Evolutionary conservation across 2,888 invertebrate genomes (phyloP), one percentile per base, ranked within the genome.

Genomic region (Sphecodes monilicornis): DNA sequence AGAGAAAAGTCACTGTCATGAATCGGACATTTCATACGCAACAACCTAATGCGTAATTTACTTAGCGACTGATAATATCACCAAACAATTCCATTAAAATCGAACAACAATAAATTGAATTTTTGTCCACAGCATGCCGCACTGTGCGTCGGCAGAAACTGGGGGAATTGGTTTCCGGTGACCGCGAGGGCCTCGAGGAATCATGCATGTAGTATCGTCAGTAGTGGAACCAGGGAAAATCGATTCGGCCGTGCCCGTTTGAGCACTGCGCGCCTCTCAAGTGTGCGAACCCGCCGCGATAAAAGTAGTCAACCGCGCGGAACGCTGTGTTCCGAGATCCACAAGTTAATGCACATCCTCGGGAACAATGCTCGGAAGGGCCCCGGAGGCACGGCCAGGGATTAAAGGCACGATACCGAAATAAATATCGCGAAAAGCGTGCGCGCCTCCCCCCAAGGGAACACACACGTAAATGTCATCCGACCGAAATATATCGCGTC

Each of bases 171-270:
- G 74, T 77, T 84, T 80, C 73, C 54, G 74, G 66, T 68, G 79
- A 64, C 76, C 36, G 73, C 50, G 68, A 76, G 76, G 69, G 70
- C 78, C 71, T 57, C 74, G 87, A 74, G 69, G 80, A 87, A 87
- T 85, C 84, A 76, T 77, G 76, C 80, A 78, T 70, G 89, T 80
- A 78, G 71, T 83, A 82, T 80, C 84, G 89, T 78, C 89, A 71
- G 83, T 82, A 86, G 82, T 79, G 80, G 86, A 85, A 90, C 80
- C 88, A 88, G 80, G 83, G 86, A 90, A 90, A 90, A 90, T 90
- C 90, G 90, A 90, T 90, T 86, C 85, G 89, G 89, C 84, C 88
- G 90, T 88, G 89, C 89, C 89, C 90, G 86, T 88, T 90, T 83
- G 85, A 90, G 90, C 87, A 84, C 90, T 84, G 89, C 89, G 90